A percentile compares a stretch with the other conserved stretches of the same genome.
Evolutionary conservation across 2,888 invertebrate genomes (phyloP).

Genomic region (Chrysomela aeneicollis): DNA sequence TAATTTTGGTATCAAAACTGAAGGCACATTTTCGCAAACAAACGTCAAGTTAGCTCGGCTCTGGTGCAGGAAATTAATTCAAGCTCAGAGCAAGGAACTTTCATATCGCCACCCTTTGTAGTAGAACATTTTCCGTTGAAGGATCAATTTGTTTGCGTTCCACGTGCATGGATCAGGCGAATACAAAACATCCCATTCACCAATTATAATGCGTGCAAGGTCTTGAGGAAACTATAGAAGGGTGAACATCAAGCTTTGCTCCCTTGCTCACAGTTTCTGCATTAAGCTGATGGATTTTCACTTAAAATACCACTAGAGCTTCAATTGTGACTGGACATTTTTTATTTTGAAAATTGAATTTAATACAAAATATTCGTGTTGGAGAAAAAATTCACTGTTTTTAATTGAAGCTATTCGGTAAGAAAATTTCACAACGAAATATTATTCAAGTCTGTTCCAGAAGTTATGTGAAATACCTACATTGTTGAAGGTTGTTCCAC

Average conservation of each 20-base stretch:
- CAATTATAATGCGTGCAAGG: neutral
- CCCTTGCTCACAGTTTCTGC: neutral
- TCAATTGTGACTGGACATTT: no score
- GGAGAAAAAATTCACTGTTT: no score
- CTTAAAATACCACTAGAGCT: no score
- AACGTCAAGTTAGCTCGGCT: neutral
- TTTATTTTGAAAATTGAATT: no score
- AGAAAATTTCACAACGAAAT: no score
- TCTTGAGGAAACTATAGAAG: neutral
- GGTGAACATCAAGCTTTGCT: no score
- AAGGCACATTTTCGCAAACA: neutral
- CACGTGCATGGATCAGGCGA: neutral
- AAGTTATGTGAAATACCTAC: no score
- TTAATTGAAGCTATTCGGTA: no score
- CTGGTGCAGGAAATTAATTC: neutral
- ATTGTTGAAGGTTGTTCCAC: no score
- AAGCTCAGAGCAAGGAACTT: neutral
- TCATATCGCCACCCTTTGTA: neutral
- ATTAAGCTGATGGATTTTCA: neutral
- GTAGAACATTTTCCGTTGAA: neutral
- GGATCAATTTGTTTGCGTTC: neutral
- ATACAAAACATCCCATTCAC: neutral
- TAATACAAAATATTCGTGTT: no score
- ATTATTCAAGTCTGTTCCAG: no score
- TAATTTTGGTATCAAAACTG: neutral